phyloP scores from a whole-genome alignment of 2,797 vertebrate species.

The Tragopan temminckii region DNA sequence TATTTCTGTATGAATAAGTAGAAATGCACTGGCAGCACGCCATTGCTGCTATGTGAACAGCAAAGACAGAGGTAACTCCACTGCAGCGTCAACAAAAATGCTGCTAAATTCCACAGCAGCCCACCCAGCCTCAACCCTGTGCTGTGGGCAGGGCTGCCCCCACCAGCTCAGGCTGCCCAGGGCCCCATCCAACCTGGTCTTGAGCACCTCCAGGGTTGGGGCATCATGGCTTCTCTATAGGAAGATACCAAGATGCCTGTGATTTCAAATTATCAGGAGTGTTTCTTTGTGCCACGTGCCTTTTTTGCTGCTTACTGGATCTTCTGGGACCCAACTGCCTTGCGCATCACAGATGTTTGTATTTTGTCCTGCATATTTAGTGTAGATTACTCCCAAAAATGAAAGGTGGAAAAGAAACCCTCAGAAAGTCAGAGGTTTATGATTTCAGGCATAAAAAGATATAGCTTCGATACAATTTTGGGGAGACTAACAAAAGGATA shows the following conservation, averaged over 20 bases:
- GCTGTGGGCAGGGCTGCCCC: no score
- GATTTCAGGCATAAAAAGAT: background rate
- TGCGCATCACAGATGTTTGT: fast-evolving
- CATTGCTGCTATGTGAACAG: fast-evolving
- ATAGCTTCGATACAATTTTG: background rate
- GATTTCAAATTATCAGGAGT: background rate
- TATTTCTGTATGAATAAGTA: background rate
- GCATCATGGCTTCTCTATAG: background rate
- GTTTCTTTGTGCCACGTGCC: background rate
- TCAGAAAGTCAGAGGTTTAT: background rate
- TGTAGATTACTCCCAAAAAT: background rate
- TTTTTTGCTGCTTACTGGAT: background rate
- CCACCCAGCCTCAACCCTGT: no score
- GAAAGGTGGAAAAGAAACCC: background rate
- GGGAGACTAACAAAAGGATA: background rate
- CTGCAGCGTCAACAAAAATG: fast-evolving
- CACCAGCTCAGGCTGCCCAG: no score
- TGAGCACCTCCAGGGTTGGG: no score
- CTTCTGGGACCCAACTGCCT: background rate
- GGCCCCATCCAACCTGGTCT: no score
- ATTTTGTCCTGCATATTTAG: background rate
- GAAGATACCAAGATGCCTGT: background rate
- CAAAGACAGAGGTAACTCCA: background rate
- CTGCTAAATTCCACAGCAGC: background rate
- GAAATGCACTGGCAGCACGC: background rate